Evolutionary conservation across 1,140 invertebrate genomes (phyloP).

Genomic region (Venturia canescens): DNA sequence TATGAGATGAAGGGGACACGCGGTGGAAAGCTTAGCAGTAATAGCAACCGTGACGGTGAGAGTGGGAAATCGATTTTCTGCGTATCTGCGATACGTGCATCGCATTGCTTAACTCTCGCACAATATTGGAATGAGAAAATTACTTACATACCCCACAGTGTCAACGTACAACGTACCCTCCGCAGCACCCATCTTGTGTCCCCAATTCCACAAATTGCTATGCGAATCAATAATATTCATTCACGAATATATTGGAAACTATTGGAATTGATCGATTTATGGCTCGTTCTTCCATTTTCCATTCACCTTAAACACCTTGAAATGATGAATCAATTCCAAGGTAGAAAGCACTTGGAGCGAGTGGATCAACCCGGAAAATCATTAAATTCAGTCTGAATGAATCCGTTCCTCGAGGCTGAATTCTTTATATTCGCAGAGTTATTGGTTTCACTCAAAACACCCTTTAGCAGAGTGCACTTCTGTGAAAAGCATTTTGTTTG

Average conservation of each 20-base stretch:
- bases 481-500: too few relatives aligned
- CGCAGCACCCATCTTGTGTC: background rate
- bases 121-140: conserved; percentile 33
- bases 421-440: too few relatives aligned
- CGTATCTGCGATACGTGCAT: conserved; percentile 34
- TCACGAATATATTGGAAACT: background rate
- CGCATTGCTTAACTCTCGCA: conserved; percentile 27
- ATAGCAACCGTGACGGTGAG: background rate
- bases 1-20: conserved; percentile 15
- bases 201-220: background rate
- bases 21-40: conserved; percentile 31
- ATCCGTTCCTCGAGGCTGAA: too few relatives aligned
- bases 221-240: background rate
- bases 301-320: too few relatives aligned
- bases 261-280: background rate
- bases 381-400: too few relatives aligned
- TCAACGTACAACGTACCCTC: conserved; percentile 5
- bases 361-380: too few relatives aligned
- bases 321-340: too few relatives aligned
- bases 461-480: too few relatives aligned
- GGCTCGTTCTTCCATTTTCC: too few relatives aligned
- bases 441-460: too few relatives aligned
- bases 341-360: too few relatives aligned
- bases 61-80: conserved; percentile 25
- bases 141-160: conserved; percentile 17